phyloP scores from a whole-genome alignment of 2,888 invertebrate genomes.

The Lasioglossum marginatum region DNA sequence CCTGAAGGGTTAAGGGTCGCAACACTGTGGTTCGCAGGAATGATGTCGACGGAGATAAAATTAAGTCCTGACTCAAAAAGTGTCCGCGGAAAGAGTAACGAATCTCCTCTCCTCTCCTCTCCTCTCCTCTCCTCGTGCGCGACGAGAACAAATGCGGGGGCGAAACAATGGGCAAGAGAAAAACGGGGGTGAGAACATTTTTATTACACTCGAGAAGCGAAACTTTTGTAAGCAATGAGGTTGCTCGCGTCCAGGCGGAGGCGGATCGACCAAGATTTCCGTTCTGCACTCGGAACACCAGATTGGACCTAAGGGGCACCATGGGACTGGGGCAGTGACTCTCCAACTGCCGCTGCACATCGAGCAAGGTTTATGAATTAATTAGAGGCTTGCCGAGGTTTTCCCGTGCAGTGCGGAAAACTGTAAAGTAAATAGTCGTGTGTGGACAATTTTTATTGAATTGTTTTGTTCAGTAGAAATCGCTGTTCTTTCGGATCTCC shows the following conservation, averaged over 20 bases:
- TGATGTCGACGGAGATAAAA: constrained; percentile 10
- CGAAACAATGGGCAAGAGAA: not conserved
- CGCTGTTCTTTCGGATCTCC: not conserved
- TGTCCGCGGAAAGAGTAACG: not conserved
- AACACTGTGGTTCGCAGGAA: not conserved
- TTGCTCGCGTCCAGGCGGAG: not conserved
- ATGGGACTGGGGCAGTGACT: not conserved
- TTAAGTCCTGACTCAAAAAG: constrained; percentile 29
- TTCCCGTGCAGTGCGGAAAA: not conserved
- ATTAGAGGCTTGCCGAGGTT: not conserved
- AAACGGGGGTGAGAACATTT: constrained; percentile 35
- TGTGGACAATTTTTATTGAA: constrained; percentile 6
- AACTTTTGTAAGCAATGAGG: constrained; percentile 22
- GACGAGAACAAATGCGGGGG: constrained; percentile 13
- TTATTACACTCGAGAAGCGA: constrained; percentile 33
- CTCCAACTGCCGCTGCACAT: not conserved
- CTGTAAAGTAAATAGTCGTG: not conserved
- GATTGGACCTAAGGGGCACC: constrained; percentile 2
- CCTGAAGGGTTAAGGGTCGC: not conserved
- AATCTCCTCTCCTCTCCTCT: not conserved
- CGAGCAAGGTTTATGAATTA: constrained; percentile 6
- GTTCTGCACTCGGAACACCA: not conserved
- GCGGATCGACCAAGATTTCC: constrained; percentile 16
- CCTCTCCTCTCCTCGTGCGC: not conserved
- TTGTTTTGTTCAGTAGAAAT: not conserved